Base-by-base conservation (phyloP, 2,888 invertebrate species). In the Amphipoea oculea region DNA sequence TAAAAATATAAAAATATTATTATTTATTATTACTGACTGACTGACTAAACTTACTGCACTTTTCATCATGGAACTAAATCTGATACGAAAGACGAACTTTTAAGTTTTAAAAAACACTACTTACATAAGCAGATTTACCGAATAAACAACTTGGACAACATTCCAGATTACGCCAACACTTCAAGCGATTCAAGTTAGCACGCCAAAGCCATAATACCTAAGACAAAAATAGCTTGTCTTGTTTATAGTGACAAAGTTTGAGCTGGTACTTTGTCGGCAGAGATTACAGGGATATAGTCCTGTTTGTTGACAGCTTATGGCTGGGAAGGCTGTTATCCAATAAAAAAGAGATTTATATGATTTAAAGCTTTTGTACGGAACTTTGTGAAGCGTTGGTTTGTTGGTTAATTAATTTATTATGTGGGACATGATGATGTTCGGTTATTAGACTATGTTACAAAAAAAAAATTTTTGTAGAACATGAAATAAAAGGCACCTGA, bases 171-270 rank as follows among this genome's bases (percentile, higher is more conserved):
- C 57, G 51, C 48, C 57, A n/a, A 62, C 65, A 79, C 81, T 81
- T 66, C 12, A 14, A 62, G 29, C 62, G 62, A 62, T 62, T 62
- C 62, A 63, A 86, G 62, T 77, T 42, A 17, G 23, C 4, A 63
- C 70, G 57, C 45, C 57, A 87, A 84, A 86, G 51, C 42, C 73
- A 0, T 81, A 79, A 74, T 79, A 36, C 36, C 36, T 36, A 85
- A 63, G 74, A 89, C 71, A 87, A 83, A 86, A 87, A 88, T 88
- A 83, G 83, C 79, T 79, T 81, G 78, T 84, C 79, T 79, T 81
- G 79, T 84, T 78, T 36, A 36, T 79, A 76, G 54, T 74, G 75
- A 51, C 79, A 80, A 86, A 88, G 73, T 86, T 88, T 82, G 83
- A 81, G 79, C 72, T 81, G 76, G 76, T 81, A 77, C 82, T 82